Percentiles rank a stretch among this genome's conserved stretches.
Evolutionary conservation across 2,888 invertebrate genomes (phyloP).

Genomic region (Meteorus colon): DNA sequence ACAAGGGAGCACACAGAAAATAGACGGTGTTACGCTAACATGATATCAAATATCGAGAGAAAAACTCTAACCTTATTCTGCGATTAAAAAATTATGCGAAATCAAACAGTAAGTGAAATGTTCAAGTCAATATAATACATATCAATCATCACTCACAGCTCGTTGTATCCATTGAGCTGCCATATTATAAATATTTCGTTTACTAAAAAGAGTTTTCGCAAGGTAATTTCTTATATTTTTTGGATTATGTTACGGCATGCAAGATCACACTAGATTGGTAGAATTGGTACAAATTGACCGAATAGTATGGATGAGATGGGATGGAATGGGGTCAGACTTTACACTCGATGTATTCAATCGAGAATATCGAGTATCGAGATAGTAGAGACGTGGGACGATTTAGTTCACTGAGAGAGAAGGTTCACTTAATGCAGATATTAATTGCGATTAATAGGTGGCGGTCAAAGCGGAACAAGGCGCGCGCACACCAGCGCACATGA

Average conservation of each 20-base stretch:
- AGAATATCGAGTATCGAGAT: no score
- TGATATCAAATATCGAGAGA: constrained; percentile 35
- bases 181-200: constrained; percentile 56
- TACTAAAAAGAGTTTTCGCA: background rate
- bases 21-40: constrained; percentile 52
- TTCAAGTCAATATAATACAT: background rate
- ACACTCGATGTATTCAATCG: no score
- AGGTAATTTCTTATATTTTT: background rate
- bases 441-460: no score
- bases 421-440: no score
- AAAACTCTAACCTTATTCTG: constrained; percentile 64
- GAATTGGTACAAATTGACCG: no score
- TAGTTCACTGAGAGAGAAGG: no score
- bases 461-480: no score
- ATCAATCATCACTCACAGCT: constrained; percentile 64
- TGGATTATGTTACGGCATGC: constrained; percentile 51
- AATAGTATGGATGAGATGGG: no score
- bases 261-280: constrained; percentile 56
- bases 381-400: no score
- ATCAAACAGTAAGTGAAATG: background rate
- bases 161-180: constrained; percentile 70
- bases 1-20: constrained; percentile 43
- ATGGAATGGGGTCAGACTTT: no score
- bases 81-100: constrained; percentile 37
- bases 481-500: no score